Base-by-base conservation (phyloP, 2,113 vertebrate genomes). In the Suricata suricatta region DNA sequence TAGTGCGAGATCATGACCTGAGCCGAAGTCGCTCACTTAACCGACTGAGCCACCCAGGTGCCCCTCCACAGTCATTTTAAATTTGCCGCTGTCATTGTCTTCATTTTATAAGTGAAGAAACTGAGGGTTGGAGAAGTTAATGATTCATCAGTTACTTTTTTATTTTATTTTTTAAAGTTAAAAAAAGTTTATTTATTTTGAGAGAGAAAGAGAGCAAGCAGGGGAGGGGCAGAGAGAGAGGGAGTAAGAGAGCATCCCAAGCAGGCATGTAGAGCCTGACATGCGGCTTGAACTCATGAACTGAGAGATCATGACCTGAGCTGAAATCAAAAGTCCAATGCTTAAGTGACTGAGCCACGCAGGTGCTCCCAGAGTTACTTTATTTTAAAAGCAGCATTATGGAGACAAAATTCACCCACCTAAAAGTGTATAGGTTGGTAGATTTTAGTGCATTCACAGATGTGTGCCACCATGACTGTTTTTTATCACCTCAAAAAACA, bases 21-120 rank as follows among this genome's bases (percentile, higher is more conserved):
- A 44, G 38, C 72, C 23, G 38, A 76, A 76, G 38, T 44, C 6
- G 1, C 3, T 29, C 7, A 6, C 41, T 27, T 38, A 76, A 44
- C 25, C 2, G 5, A 25, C 5, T 29, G 38, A 76, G 72, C 25
- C 38, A 29, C 72, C 50, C 50, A 14, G 50, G 50, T 13, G 2
- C 50, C 13, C 29, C 25, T 27, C 25, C 12, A 7, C 25, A 6
- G 41, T 44, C 72, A 6, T 76, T 74, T 72, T 29, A 95, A 57
- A 74, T 66, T 41, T 57, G 33, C 66, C 29, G 21, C 6, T 66
- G 0, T 54, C 60, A 13, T 88, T n/a, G 11, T 64, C 31, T 96
- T 63, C 16, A 41, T 86, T 86, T 90, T 85, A 19, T 41, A 92
- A 23, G 77, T 31, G 41, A 85, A 80, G 82, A 77, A 95, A 96